Evolutionary conservation across 2,888 invertebrate species (phyloP).

Genomic region (Watsonalla binaria): DNA sequence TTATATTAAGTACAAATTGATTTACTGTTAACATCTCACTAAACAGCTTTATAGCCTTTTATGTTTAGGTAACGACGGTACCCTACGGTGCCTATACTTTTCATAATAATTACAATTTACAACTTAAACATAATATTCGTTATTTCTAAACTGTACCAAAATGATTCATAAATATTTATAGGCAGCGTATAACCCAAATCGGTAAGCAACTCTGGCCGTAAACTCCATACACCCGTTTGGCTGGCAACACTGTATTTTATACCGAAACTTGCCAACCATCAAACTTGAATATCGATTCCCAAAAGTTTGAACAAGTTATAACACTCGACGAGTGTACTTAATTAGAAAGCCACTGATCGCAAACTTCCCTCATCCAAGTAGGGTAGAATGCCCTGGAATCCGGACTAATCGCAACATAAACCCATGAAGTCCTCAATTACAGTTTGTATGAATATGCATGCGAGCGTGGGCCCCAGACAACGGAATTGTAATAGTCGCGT

Average conservation of each 20-base stretch:
- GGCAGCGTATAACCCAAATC: too few species aligned
- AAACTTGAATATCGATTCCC: not conserved
- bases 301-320: not conserved
- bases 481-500: conserved; percentile 31
- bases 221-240: too few species aligned
- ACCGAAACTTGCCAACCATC: not conserved
- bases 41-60: too few species aligned
- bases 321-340: not conserved
- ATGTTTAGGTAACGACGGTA: too few species aligned
- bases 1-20: too few species aligned
- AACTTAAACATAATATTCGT: too few species aligned
- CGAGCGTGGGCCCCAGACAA: conserved; percentile 15
- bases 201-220: too few species aligned
- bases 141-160: too few species aligned
- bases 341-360: not conserved
- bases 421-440: conserved; percentile 36
- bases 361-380: not conserved
- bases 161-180: too few species aligned
- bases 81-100: too few species aligned
- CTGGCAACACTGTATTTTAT: not conserved
- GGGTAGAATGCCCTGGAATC: conserved; percentile 8
- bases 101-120: too few species aligned
- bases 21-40: too few species aligned
- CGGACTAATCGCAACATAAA: conserved; percentile 41
- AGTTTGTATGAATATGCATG: conserved; percentile 45